These are phyloP conservation scores for Casuarius casuarius DNA, from an alignment of 2,113 vertebrate genomes.

Conservation along the genomic window DNA sequence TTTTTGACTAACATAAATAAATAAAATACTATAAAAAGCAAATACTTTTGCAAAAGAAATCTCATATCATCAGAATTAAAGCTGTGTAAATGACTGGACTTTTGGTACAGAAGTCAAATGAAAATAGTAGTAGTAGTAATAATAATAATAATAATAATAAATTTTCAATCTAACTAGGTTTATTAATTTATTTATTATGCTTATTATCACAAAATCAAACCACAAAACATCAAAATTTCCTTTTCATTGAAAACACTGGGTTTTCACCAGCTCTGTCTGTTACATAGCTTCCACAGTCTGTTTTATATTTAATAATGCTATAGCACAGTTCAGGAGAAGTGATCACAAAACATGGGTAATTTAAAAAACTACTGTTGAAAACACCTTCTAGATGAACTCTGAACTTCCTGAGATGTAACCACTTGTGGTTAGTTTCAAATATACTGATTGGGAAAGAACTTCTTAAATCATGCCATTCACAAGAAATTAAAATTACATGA, in stretches of 20 bases:
- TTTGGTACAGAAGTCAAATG: neutral
- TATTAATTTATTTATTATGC: neutral
- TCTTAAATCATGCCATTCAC: conserved; percentile 32
- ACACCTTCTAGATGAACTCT: conserved; percentile 9
- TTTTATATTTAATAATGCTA: neutral
- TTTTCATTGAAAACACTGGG: neutral
- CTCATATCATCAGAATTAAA: conserved; percentile 7
- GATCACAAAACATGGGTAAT: neutral
- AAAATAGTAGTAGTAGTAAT: neutral
- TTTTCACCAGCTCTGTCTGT: neutral
- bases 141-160: neutral
- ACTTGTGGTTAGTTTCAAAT: neutral
- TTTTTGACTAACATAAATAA: conserved; percentile 45
- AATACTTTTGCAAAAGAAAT: conserved; percentile 11
- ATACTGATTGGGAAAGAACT: conserved; percentile 24
- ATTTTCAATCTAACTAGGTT: neutral
- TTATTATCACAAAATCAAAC: neutral
- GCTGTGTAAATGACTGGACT: neutral
- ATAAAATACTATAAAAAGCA: conserved; percentile 23
- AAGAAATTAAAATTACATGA: conserved; percentile 28
- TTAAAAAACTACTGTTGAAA: conserved; percentile 22
- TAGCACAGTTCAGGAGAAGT: neutral
- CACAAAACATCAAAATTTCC: neutral
- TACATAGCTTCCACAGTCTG: neutral
- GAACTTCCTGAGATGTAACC: neutral